phyloP scores from a whole-genome alignment of 2,888 invertebrate species.

The Anthophora plumipes region DNA sequence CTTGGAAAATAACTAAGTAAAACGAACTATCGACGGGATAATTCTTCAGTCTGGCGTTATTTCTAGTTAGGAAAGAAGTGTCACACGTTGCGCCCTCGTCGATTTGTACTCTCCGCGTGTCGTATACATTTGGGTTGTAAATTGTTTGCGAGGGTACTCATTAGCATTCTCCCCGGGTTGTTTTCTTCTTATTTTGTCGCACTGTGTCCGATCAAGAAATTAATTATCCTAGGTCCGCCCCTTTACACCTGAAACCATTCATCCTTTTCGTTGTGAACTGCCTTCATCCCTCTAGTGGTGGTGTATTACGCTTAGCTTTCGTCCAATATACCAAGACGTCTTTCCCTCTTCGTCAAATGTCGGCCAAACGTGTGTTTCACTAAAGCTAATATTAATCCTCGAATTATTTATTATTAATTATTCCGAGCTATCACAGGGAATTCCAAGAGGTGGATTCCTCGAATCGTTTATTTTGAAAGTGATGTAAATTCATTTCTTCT shows the following conservation, averaged over 20 bases:
- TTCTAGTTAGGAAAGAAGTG: slow-evolving; percentile 11
- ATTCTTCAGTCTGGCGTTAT: slow-evolving; percentile 48
- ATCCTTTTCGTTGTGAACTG: slow-evolving; percentile 57
- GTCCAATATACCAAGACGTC: slow-evolving; percentile 1
- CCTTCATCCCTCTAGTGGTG: slow-evolving; percentile 41
- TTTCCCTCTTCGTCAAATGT: slow-evolving; percentile 15
- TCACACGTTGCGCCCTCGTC: slow-evolving; percentile 50
- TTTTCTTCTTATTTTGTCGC: slow-evolving; percentile 75
- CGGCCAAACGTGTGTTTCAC: slow-evolving; percentile 11
- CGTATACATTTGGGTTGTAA: slow-evolving; percentile 47
- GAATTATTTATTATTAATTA: too few relatives aligned
- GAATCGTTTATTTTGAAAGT: too few relatives aligned
- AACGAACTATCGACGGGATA: too few relatives aligned
- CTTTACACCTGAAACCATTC: slow-evolving; percentile 66
- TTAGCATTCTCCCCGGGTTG: slow-evolving; percentile 67
- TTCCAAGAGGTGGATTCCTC: too few relatives aligned
- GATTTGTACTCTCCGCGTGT: slow-evolving; percentile 52
- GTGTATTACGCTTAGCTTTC: slow-evolving; percentile 10
- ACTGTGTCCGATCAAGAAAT: slow-evolving; percentile 80
- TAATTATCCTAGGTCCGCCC: slow-evolving; percentile 80
- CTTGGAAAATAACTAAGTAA: neutral
- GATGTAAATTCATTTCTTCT: too few relatives aligned
- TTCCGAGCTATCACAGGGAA: too few relatives aligned
- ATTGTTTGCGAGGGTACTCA: slow-evolving; percentile 50
- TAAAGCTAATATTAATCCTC: slow-evolving; percentile 8